Conservation (phyloP, 2,797 vertebrate species). For the Micromesistius poutassou region DNA sequence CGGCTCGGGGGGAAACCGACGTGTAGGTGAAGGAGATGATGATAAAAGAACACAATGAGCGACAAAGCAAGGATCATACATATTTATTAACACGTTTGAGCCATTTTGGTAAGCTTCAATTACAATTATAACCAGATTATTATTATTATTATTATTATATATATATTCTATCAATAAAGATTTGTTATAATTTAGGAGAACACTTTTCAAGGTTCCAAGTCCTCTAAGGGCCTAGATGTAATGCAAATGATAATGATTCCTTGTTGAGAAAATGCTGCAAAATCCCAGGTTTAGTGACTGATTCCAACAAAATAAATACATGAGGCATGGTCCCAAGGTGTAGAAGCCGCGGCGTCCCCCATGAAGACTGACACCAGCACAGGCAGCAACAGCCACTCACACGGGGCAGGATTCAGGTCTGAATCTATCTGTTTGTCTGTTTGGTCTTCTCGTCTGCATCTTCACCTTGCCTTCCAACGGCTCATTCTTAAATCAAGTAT, state of each 20-base stretch:
- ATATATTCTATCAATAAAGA: not conserved
- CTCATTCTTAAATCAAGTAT: not conserved
- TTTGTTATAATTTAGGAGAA: conserved; percentile 1
- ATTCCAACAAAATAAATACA: not conserved
- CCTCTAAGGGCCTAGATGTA: not conserved
- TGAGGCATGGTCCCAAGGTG: not conserved
- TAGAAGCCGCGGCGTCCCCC: too few relatives aligned
- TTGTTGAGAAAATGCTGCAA: not conserved
- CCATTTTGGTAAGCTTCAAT: not conserved
- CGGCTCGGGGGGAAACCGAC: too few relatives aligned
- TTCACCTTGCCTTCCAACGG: not conserved
- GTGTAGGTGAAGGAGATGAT: not conserved
- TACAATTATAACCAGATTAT: not conserved
- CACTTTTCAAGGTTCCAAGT: not conserved
- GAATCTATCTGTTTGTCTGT: too few relatives aligned
- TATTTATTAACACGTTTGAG: not conserved
- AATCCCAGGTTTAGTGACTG: not conserved
- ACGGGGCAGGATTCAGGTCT: too few relatives aligned
- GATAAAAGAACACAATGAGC: not conserved
- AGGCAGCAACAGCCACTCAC: too few relatives aligned
- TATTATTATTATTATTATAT: too few relatives aligned
- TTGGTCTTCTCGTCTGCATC: too few relatives aligned
- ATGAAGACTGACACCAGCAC: too few relatives aligned
- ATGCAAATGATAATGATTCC: not conserved
- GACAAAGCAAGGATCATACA: not conserved